Base-by-base conservation (phyloP, 2,888 invertebrate species). In the Melolontha melolontha region DNA sequence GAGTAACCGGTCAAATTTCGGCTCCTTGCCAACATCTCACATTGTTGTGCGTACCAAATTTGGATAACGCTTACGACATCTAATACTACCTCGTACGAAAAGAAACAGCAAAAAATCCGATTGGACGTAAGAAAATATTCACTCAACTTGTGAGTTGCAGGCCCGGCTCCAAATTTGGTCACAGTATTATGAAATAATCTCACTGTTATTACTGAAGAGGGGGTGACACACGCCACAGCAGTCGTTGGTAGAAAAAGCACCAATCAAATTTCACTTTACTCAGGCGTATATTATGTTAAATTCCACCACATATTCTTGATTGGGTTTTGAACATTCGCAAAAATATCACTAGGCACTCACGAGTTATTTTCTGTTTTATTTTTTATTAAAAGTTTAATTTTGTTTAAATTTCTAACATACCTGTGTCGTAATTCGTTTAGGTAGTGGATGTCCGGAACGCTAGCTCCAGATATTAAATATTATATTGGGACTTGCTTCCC, bases 371-470 rank as follows among this genome's bases (percentile, higher is more conserved):
- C 12, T 51, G 1, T 16, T 50, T 22, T 50, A 5, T 16, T 39
- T 54, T 49, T 22, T 47, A 49, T 55, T 64, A 59, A 34, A 67
- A 68, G 70, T 68, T 50, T 72, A 49, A 42, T 44, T 39, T 64
- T 63, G 65, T 68, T 62, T 47, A 22, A 49, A 16, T 41, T 41
- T n/a, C 2, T 5, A 69, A 77, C 80, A 76, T 83, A 84, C 84
- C 83, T 84, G 82, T 34, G 77, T 83, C 83, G 83, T 77, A 59
- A 50, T 79, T 78, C 81, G 81, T 82, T 80, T 77, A 74, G 78
- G 79, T 79, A 79, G 79, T 77, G 75, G 77, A 78, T 75, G 75
- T 76, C 74, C 66, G 77, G 77, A 77, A 76, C 72, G 75, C 75
- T 75, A 75, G 77, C 75, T 77, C 76, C 76, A 75, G 77, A 68